These are phyloP conservation scores for Phainopepla nitens DNA, from an alignment of 2,113 vertebrate genomes.

Conservation along the genomic window DNA sequence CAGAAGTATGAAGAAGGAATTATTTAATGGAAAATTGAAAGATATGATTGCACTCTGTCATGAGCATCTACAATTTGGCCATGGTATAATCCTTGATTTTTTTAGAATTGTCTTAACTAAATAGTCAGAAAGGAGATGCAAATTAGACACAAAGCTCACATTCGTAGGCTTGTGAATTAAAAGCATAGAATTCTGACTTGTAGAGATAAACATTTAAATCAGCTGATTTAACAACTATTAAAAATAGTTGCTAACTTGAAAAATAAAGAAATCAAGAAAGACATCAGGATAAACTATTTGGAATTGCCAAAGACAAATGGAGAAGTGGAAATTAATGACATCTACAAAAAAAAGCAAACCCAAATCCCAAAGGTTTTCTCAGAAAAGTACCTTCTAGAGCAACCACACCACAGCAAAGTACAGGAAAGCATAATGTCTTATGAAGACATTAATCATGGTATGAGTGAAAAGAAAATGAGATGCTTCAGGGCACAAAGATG, in stretches of 20 bases:
- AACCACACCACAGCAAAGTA: not conserved
- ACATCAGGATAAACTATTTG: not conserved
- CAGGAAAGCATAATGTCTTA: constrained; percentile 30
- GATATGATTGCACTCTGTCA: not conserved
- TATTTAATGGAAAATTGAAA: not conserved
- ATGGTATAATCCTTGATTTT: not conserved
- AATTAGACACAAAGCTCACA: not conserved
- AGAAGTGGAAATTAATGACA: not conserved
- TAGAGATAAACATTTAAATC: not conserved
- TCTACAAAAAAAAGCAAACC: not conserved
- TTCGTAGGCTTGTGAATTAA: not conserved
- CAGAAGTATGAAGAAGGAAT: not conserved
- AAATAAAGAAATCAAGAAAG: not conserved
- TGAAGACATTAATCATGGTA: constrained; percentile 50
- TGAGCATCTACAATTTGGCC: not conserved
- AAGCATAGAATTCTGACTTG: not conserved
- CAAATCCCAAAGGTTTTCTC: not conserved
- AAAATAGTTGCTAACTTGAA: not conserved
- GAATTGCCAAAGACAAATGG: not conserved
- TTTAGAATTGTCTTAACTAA: not conserved
- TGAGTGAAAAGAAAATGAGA: constrained; percentile 59
- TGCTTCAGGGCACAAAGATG: constrained; percentile 36
- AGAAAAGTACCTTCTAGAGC: not conserved
- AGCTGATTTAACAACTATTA: not conserved
- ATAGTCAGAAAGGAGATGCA: not conserved